Evolutionary conservation across 2,888 invertebrate species (phyloP), one percentile per base, ranked within the genome.

Genomic region (Aporophyla nigra): DNA sequence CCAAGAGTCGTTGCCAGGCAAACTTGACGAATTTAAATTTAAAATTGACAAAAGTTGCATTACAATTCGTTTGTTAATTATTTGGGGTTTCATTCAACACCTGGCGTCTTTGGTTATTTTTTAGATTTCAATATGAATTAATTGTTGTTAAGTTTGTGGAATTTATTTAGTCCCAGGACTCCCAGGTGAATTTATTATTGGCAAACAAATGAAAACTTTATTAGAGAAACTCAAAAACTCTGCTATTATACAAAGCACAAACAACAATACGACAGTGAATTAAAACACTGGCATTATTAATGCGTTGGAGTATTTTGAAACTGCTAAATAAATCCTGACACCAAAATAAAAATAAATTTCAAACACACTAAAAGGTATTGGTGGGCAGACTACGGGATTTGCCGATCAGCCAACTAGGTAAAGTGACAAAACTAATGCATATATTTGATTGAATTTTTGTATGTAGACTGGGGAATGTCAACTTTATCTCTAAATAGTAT

Each of bases 1-100:
- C 84, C 63, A 74, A 71, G 72, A 85, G 86, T 74, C 86, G 86
- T 84, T 84, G 87, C 76, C 78, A 80, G 82, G 83, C 61, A 62
- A 93, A 94, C 92, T 94, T 93, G 83, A 83, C 68, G 79, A 90
- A 95, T 95, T 94, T 95, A 92, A 95, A 96, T 95, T 95, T 95
- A 93, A 96, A 95, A 96, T 96, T 90, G 88, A 87, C 86, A 83
- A 93, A 95, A 93, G 93, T 93, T 90, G 86, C 92, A 91, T 90
- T 87, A 88, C 87, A 87, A 87, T 89, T 86, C 76, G 77, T 89
- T 91, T 94, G 95, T 94, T 95, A 95, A 96, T 96, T 95, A 93
- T 94, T 94, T 93, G 91, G 91, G 90, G 85, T 61, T 86, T 83
- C 79, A 90, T 87, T 84, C 80, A 90, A 90, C 95, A 94, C 93